Evolutionary conservation across 2,113 vertebrate species (phyloP).

Genomic region (Brachyhypopomus occidentalis): DNA sequence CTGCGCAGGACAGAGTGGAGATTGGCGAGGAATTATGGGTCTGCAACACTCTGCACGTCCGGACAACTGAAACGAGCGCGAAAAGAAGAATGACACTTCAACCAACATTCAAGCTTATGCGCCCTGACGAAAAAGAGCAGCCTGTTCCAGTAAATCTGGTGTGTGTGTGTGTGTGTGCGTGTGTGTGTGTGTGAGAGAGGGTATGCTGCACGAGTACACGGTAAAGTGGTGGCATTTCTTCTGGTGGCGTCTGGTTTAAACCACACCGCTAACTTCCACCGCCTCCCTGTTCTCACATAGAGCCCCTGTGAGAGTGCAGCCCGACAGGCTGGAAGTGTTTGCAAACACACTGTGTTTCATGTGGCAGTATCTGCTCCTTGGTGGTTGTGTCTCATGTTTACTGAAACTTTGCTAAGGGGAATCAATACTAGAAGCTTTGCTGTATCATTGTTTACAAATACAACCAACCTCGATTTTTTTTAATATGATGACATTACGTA

Average conservation of each 20-base stretch:
- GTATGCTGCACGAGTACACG: constrained; percentile 10
- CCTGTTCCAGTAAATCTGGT: constrained; percentile 47
- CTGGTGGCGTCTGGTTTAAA: constrained; percentile 32
- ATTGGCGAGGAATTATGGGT: not conserved
- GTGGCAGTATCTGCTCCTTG: constrained; percentile 51
- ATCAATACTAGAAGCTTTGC: constrained; percentile 17
- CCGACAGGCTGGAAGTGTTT: constrained; percentile 46
- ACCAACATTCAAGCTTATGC: not conserved
- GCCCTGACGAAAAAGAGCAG: not conserved
- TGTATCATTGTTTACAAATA: constrained; percentile 59
- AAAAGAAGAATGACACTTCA: not conserved
- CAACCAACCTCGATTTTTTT: not conserved
- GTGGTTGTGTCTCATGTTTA: constrained; percentile 24
- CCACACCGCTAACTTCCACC: constrained; percentile 30
- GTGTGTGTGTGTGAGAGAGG: not conserved
- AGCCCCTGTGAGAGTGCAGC: constrained; percentile 33
- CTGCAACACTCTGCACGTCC: not conserved
- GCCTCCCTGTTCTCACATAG: constrained; percentile 44
- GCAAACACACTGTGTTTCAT: constrained; percentile 52
- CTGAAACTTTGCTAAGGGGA: constrained; percentile 48
- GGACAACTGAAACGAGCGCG: not conserved
- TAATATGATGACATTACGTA: not conserved
- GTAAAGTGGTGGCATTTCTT: constrained; percentile 34
- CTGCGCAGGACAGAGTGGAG: not conserved
- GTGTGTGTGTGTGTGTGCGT: not conserved